Evolutionary conservation across 2,888 invertebrate species (phyloP).

Genomic region (Iphiclides podalirius): DNA sequence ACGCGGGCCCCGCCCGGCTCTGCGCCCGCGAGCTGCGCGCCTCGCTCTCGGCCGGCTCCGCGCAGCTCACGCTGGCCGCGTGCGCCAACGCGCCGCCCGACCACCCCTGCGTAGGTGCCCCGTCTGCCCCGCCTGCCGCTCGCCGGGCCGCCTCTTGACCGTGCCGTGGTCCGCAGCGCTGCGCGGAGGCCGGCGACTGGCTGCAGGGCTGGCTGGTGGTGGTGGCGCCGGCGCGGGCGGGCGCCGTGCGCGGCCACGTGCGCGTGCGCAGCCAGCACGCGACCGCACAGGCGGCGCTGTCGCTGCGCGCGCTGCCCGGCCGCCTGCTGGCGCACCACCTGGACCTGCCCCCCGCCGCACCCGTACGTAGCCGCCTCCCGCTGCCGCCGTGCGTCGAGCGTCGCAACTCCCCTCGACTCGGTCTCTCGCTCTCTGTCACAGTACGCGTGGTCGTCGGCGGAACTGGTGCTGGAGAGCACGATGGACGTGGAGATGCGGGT

Average conservation of each 20-base stretch:
- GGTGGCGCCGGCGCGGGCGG: conserved; percentile 46
- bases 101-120: conserved; percentile 30
- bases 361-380: conserved; percentile 31
- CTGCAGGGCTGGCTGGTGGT: conserved; percentile 38
- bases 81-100: conserved; percentile 29
- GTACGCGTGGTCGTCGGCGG: conserved; percentile 77
- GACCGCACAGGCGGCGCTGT: conserved; percentile 20
- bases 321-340: conserved; percentile 28
- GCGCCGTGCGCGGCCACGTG: conserved; percentile 31
- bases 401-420: background rate
- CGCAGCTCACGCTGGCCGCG: conserved; percentile 28
- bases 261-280: conserved; percentile 35
- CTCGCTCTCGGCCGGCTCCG: conserved; percentile 38
- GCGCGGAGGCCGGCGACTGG: conserved; percentile 25
- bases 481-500: conserved; percentile 91
- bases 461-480: conserved; percentile 89
- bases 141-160: background rate
- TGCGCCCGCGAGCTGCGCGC: conserved; percentile 41
- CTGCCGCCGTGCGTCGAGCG: background rate
- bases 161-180: conserved; percentile 11
- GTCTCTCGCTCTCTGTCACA: conserved; percentile 28
- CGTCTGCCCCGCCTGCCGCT: background rate
- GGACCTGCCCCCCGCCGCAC: conserved; percentile 41
- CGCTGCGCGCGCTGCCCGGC: conserved; percentile 22
- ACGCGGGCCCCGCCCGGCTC: conserved; percentile 47